Evolutionary conservation across 2,797 vertebrate genomes (phyloP).

Genomic region (Typhlichthys eigenmanni): DNA sequence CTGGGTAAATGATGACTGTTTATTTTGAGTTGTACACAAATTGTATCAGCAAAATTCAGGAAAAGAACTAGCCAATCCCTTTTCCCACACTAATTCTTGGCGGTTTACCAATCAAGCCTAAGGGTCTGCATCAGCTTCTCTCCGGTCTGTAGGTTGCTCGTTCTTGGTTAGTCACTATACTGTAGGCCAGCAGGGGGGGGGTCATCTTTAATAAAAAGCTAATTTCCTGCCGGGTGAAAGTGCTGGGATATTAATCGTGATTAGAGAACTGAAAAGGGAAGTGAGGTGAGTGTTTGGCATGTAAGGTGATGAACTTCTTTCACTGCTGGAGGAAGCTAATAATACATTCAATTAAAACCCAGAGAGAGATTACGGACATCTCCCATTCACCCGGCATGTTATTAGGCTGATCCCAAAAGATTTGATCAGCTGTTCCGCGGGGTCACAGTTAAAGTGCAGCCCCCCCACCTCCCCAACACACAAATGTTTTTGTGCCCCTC

Average conservation of each 20-base stretch:
- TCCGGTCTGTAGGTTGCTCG: background rate
- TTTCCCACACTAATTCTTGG: slow-evolving; percentile 27
- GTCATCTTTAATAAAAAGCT: slow-evolving; percentile 50
- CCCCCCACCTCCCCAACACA: slow-evolving; percentile 7
- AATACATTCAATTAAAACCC: slow-evolving; percentile 24
- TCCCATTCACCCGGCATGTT: slow-evolving; percentile 36
- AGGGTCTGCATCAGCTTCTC: slow-evolving; percentile 12
- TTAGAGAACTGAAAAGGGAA: slow-evolving; percentile 53
- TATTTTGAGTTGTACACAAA: background rate
- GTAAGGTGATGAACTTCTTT: slow-evolving; percentile 44
- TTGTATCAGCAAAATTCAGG: background rate
- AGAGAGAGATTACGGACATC: slow-evolving; percentile 30
- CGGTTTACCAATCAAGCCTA: slow-evolving; percentile 23
- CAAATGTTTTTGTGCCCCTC: slow-evolving; percentile 9
- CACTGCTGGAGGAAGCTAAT: slow-evolving; percentile 11
- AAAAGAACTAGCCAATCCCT: background rate
- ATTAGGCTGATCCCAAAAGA: slow-evolving; percentile 18
- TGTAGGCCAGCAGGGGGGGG: slow-evolving; percentile 17
- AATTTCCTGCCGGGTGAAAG: slow-evolving; percentile 57
- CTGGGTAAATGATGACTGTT: background rate
- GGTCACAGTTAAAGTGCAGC: slow-evolving; percentile 26
- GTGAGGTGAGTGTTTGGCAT: slow-evolving; percentile 50
- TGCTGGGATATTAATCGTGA: slow-evolving; percentile 49
- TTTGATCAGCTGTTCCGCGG: slow-evolving; percentile 53
- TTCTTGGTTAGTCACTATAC: slow-evolving; percentile 3